Percentiles rank a stretch among this genome's conserved stretches.
These are phyloP conservation scores for Ormyrus nitidulus DNA, from an alignment of 2,888 invertebrate genomes.

Conservation along the genomic window DNA sequence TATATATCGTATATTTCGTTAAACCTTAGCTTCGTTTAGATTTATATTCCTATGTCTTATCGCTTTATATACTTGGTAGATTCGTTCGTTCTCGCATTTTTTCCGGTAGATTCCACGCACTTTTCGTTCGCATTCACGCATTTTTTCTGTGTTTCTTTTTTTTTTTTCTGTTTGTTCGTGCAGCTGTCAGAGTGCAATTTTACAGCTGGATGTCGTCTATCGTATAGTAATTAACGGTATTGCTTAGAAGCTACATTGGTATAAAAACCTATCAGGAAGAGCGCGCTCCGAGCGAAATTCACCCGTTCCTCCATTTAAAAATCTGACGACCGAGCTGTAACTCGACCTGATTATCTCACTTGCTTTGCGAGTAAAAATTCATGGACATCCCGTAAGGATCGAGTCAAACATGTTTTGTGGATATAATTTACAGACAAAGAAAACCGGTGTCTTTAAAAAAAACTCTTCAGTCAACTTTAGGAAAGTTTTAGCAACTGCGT, in stretches of 20 bases:
- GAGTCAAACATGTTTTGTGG: no score
- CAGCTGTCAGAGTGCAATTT: conserved; percentile 38
- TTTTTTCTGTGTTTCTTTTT: background rate
- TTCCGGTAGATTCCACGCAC: background rate
- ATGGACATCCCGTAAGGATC: no score
- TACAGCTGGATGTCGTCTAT: conserved; percentile 46
- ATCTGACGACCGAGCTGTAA: no score
- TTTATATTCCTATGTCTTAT: conserved; percentile 36
- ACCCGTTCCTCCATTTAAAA: background rate
- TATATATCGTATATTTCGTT: conserved; percentile 54
- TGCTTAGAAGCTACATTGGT: conserved; percentile 69
- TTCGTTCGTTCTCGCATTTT: background rate
- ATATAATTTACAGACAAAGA: no score
- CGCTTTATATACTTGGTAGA: conserved; percentile 16
- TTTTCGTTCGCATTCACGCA: background rate
- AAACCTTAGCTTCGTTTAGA: conserved; percentile 48
- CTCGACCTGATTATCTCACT: no score
- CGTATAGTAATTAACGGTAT: conserved; percentile 62
- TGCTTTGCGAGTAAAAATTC: no score
- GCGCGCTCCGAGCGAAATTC: conserved; percentile 62
- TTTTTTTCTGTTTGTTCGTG: conserved; percentile 31
- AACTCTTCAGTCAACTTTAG: no score
- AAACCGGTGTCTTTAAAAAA: no score
- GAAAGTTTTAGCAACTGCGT: no score
- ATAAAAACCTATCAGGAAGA: conserved; percentile 69